Conservation (phyloP, 2,113 vertebrate genomes). For the Bos indicus region DNA sequence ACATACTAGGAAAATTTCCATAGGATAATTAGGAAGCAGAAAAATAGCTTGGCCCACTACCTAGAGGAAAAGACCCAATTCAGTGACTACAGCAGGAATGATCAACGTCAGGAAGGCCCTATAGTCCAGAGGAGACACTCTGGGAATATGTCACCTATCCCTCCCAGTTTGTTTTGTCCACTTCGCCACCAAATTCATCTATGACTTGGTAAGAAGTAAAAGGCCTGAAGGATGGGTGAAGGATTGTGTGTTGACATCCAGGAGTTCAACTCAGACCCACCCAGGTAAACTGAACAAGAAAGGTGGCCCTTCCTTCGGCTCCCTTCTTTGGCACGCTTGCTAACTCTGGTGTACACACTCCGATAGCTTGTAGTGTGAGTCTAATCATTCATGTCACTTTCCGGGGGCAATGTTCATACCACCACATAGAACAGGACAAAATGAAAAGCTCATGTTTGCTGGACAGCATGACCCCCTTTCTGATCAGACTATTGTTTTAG, state of each 20-base stretch:
- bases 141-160: background rate
- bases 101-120: background rate
- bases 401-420: no score
- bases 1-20: background rate
- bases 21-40: background rate
- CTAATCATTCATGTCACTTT: background rate
- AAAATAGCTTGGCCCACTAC: background rate
- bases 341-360: background rate
- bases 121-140: background rate
- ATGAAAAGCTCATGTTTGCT: background rate
- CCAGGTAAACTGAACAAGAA: background rate
- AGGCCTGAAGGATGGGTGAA: background rate
- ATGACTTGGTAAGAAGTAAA: background rate
- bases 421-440: background rate
- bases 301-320: background rate
- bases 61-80: background rate
- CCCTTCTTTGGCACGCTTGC: background rate
- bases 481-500: background rate
- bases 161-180: background rate
- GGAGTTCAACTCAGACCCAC: background rate
- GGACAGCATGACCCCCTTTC: background rate
- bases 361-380: background rate
- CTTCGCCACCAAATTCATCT: background rate
- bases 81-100: accelerated
- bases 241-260: background rate